Percentiles rank a stretch among this genome's conserved stretches.
These are phyloP conservation scores for Apis dorsata DNA, from an alignment of 1,140 invertebrate species.

Conservation along the genomic window DNA sequence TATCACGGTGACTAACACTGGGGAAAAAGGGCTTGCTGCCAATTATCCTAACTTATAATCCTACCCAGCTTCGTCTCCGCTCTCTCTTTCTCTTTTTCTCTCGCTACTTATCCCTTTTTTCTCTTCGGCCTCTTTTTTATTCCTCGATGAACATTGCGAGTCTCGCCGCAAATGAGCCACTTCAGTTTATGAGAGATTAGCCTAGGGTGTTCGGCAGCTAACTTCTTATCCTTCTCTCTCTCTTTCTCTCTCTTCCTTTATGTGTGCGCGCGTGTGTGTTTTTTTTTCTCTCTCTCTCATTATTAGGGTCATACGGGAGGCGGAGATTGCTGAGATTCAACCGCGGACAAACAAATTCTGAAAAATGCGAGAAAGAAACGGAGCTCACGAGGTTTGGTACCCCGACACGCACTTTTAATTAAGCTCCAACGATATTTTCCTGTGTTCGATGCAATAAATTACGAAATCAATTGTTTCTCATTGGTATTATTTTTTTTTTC, in stretches of 20 bases:
- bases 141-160: constrained; percentile 45
- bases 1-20: constrained; percentile 38
- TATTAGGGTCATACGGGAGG: constrained; percentile 56
- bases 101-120: constrained; percentile 18
- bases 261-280: constrained; percentile 31
- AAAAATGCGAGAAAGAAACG: constrained; percentile 52
- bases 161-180: constrained; percentile 54
- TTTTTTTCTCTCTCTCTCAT: constrained; percentile 52
- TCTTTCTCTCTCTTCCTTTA: constrained; percentile 54
- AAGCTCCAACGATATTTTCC: constrained; percentile 13
- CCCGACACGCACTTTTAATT: constrained; percentile 50
- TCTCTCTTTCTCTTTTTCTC: constrained; percentile 22
- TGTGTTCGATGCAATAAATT: constrained; percentile 42
- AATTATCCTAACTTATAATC: constrained; percentile 40
- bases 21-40: constrained; percentile 36
- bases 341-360: constrained; percentile 54
- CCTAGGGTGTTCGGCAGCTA: constrained; percentile 52
- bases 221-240: constrained; percentile 47
- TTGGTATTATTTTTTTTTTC: constrained; percentile 32
- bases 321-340: constrained; percentile 48
- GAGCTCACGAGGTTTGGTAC: constrained; percentile 37
- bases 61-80: constrained; percentile 20
- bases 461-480: constrained; percentile 32
- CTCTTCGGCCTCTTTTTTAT: background rate
- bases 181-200: constrained; percentile 48